A percentile compares a stretch with the other conserved stretches of the same genome.
These are phyloP conservation scores for Ylistrum balloti DNA, from an alignment of 1,140 invertebrate species.

Conservation along the genomic window DNA sequence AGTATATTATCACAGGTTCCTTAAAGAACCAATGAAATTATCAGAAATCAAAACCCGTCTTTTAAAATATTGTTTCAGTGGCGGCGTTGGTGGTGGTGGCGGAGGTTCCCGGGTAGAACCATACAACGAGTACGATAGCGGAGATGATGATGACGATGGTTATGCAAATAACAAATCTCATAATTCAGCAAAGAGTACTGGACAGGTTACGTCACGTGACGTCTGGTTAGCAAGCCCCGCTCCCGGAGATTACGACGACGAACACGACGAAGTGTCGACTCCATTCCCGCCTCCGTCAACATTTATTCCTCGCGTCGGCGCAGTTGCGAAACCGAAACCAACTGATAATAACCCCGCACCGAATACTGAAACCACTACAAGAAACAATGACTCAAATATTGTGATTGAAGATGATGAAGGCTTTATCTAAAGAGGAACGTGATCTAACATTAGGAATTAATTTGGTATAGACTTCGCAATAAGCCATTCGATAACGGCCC, in stretches of 20 bases:
- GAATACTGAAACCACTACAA: background rate
- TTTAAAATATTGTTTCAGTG: background rate
- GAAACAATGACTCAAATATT: background rate
- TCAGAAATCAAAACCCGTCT: too few relatives aligned
- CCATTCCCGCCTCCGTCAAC: background rate
- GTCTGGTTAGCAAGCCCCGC: slow-evolving; percentile 41
- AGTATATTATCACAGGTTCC: too few relatives aligned
- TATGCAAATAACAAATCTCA: slow-evolving; percentile 47
- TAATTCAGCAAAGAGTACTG: background rate
- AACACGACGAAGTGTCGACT: background rate
- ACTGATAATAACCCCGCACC: background rate
- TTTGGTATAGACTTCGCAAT: too few relatives aligned
- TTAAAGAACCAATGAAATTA: too few relatives aligned
- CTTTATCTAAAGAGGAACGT: background rate
- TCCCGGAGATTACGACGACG: background rate
- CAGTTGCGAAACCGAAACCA: slow-evolving; percentile 10
- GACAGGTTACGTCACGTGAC: slow-evolving; percentile 57
- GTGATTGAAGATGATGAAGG: slow-evolving; percentile 7
- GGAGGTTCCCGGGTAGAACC: slow-evolving; percentile 44
- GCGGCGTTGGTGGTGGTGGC: background rate
- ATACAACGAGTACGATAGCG: slow-evolving; percentile 27
- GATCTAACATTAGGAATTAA: too few relatives aligned
- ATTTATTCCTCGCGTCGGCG: background rate
- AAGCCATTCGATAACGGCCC: too few relatives aligned
- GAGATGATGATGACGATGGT: slow-evolving; percentile 46